phyloP scores from a whole-genome alignment of 2,113 vertebrate species.

The Toxostoma redivivum region DNA sequence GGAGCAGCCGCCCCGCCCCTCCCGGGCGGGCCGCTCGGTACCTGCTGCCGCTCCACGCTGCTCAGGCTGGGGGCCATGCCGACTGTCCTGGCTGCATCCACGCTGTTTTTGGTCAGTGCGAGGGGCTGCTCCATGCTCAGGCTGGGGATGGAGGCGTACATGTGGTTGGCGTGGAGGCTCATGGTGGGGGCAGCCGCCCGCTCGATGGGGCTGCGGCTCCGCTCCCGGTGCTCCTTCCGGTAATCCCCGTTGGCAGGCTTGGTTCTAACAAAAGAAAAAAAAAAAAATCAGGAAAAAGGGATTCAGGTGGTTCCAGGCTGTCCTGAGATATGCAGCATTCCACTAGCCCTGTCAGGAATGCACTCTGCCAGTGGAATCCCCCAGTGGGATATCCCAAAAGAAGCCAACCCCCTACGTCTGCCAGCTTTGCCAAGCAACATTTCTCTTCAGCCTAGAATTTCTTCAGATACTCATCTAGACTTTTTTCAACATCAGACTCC shows the following conservation, averaged over 20 bases:
- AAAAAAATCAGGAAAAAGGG: neutral
- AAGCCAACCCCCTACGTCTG: neutral
- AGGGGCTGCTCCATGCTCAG: slow-evolving; percentile 94
- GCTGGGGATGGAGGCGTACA: slow-evolving; percentile 86
- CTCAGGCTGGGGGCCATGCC: slow-evolving; percentile 77
- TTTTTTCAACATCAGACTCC: neutral
- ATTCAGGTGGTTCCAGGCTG: neutral
- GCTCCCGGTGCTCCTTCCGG: slow-evolving; percentile 88
- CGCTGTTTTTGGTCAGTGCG: slow-evolving; percentile 94
- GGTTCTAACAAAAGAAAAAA: neutral
- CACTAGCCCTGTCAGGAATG: neutral
- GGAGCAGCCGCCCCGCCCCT: neutral
- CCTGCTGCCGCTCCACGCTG: slow-evolving; percentile 92
- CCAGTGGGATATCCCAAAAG: neutral
- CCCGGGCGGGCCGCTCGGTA: neutral
- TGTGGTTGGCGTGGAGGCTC: slow-evolving; percentile 82
- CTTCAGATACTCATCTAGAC: neutral
- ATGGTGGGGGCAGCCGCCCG: slow-evolving; percentile 81
- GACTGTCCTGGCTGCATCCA: slow-evolving; percentile 77
- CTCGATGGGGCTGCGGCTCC: slow-evolving; percentile 91
- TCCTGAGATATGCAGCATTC: fast-evolving
- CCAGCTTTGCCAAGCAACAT: neutral
- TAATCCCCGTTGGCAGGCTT: slow-evolving; percentile 92
- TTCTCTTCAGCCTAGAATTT: neutral
- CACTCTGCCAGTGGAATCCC: neutral